phyloP scores from a whole-genome alignment of 2,113 vertebrate genomes.

The Pterophyllum scalare region DNA sequence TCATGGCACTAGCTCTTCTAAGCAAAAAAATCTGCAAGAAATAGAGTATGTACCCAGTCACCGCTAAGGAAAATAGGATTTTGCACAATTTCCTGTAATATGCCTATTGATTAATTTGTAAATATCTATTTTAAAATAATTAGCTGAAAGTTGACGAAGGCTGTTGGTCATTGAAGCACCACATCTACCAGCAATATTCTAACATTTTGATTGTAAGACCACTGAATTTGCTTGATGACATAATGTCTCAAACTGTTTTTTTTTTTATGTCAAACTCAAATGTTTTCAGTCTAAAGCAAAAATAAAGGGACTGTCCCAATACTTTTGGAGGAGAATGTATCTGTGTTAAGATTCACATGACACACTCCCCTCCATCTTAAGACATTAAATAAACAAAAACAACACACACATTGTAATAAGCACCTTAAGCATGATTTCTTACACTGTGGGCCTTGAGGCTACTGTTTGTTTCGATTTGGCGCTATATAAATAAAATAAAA shows the following conservation, averaged over 20 bases:
- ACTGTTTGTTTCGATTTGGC: too few species aligned
- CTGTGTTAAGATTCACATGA: too few species aligned
- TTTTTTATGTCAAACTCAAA: too few species aligned
- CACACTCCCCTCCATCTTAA: too few species aligned
- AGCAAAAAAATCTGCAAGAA: background rate
- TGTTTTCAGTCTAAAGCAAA: too few species aligned
- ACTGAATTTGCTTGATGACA: background rate
- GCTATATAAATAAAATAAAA: too few species aligned
- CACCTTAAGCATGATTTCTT: background rate
- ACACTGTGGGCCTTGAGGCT: background rate
- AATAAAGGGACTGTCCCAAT: too few species aligned
- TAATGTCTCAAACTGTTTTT: too few species aligned
- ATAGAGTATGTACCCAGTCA: background rate
- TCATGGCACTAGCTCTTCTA: background rate
- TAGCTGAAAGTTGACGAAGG: background rate
- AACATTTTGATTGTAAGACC: background rate
- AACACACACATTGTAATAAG: background rate
- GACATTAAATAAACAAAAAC: background rate
- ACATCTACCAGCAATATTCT: background rate
- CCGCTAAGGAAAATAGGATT: background rate
- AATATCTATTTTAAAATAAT: background rate
- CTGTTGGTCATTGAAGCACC: background rate
- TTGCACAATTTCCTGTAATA: background rate
- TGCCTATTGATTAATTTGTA: background rate
- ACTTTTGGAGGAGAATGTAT: too few species aligned